Base-by-base conservation (phyloP, 2,888 invertebrate species). In the Automeris io region DNA sequence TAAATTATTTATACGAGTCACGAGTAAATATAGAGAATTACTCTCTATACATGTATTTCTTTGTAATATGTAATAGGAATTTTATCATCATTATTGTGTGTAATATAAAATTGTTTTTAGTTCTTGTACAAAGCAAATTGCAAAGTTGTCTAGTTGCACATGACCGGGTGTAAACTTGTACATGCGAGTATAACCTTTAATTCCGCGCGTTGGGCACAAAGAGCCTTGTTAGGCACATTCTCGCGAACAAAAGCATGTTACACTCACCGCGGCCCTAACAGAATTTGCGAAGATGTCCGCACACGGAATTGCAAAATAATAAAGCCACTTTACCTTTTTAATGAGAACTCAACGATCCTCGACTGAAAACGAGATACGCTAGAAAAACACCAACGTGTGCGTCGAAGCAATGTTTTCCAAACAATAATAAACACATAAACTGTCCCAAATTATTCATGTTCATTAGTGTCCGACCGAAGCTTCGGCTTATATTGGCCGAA, bases 271-370 rank as follows among this genome's bases (percentile, higher is more conserved):
- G 48, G 51, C 41, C 35, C 45, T 45, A 40, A 40, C 60, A 42
- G 45, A 44, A 44, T 40, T 52, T 45, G 45, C 45, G 47, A 57
- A 50, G 57, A 55, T 49, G 50, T 47, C 45, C 42, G 45, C 57
- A 61, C 57, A 61, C 46, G 49, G 62, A 67, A 69, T 64, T 54
- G 54, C 61, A 54, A 57, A 62, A 56, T 57, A 61, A 60, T 67
- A 63, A 61, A 56, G 52, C 59, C 50, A 49, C 47, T 63, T 64
- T 64, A 55, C 57, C 56, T 59, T 69, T 70, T 62, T 67, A 69
- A 70, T 66, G 63, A 68, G 57, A 51, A 54, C 61, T 60, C 56
- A 60, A 64, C 56, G 51, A 40, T 50, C 31, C 16, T 19, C 21
- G 25, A 47, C 48, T 46, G 46, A 44, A 53, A 61, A 63, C 53